These are phyloP conservation scores for Syngnathus acus DNA, from an alignment of 2,797 vertebrate species.

Conservation along the genomic window DNA sequence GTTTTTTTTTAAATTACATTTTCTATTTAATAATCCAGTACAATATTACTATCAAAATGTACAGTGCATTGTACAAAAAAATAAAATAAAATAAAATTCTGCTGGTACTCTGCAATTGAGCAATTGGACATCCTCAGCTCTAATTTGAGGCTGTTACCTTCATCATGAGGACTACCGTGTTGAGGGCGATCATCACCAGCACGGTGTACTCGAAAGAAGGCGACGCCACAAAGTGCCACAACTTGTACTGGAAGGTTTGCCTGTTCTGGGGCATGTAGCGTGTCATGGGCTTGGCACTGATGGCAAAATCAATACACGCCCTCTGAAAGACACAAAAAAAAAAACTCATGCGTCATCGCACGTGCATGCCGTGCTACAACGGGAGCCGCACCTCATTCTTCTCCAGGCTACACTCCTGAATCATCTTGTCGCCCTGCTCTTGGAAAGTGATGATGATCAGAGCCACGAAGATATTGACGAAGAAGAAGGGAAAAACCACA, in stretches of 20 bases:
- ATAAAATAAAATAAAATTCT: background rate
- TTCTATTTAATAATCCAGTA: too few species aligned
- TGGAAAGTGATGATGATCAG: conserved; percentile 99
- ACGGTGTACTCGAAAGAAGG: conserved; percentile 97
- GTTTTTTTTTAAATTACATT: too few species aligned
- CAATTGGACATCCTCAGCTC: background rate
- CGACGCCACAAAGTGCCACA: conserved; percentile 98
- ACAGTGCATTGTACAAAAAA: too few species aligned
- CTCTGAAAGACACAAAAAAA: conserved; percentile 69
- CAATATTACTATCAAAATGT: too few species aligned
- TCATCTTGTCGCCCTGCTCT: conserved; percentile 99
- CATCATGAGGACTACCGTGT: conserved; percentile 98
- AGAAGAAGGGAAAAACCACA: conserved; percentile 98
- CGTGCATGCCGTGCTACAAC: background rate
- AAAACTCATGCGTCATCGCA: background rate
- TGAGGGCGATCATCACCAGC: conserved; percentile 96
- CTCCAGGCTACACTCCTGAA: conserved; percentile 96
- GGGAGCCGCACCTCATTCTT: conserved; percentile 85
- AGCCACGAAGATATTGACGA: conserved; percentile 98
- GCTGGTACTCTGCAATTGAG: background rate
- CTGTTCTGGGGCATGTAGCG: conserved; percentile 98
- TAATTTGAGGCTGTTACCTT: conserved; percentile 74
- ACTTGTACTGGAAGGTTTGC: conserved; percentile 91
- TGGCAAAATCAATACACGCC: conserved; percentile 96
- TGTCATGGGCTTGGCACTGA: conserved; percentile 94